Percentiles rank a stretch among this genome's conserved stretches.
These are phyloP conservation scores for Potorous gilbertii DNA, from an alignment of 2,797 vertebrate genomes.

Conservation along the genomic window DNA sequence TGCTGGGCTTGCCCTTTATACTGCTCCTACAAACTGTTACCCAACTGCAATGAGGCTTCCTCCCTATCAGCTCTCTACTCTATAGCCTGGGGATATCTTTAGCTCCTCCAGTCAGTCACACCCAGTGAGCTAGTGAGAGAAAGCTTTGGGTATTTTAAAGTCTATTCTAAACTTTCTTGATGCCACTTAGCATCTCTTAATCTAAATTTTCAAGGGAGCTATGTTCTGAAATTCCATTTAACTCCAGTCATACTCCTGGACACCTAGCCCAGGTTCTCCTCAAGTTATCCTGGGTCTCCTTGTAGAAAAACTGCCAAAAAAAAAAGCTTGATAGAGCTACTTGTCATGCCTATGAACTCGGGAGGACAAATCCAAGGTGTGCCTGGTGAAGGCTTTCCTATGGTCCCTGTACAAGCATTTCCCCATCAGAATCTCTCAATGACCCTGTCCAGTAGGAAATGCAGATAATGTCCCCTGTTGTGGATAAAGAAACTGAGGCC, in stretches of 20 bases:
- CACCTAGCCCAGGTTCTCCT: background rate
- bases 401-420: background rate
- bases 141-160: background rate
- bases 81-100: background rate
- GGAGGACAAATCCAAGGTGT: background rate
- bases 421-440: background rate
- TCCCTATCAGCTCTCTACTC: background rate
- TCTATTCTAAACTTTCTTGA: background rate
- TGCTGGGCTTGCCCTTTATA: background rate
- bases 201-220: background rate
- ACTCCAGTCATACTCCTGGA: background rate
- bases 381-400: background rate
- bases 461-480: background rate
- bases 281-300: background rate
- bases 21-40: background rate
- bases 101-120: background rate
- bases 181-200: background rate
- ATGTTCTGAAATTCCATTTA: background rate
- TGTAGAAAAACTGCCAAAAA: background rate
- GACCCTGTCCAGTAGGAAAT: background rate
- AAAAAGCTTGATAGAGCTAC: background rate
- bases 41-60: background rate
- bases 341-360: background rate
- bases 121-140: background rate
- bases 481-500: background rate